These are phyloP conservation scores for Argyrosomus regius DNA, from an alignment of 2,797 vertebrate genomes.

Conservation along the genomic window DNA sequence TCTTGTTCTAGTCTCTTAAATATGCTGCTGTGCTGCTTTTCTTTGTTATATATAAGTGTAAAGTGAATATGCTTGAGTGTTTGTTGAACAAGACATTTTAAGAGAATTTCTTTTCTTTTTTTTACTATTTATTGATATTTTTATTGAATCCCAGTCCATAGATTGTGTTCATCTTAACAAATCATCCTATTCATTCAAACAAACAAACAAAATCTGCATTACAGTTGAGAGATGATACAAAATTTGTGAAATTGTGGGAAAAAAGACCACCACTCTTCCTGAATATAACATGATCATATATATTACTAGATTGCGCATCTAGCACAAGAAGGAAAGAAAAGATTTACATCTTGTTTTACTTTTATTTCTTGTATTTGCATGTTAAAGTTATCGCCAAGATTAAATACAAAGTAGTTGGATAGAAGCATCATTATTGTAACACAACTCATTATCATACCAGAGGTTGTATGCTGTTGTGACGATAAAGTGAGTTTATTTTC, in stretches of 20 bases:
- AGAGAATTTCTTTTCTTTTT: not conserved
- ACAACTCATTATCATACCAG: conserved; percentile 8
- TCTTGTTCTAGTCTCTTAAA: not conserved
- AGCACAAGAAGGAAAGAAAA: no score
- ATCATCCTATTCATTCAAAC: not conserved
- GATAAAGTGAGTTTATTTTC: conserved; percentile 44
- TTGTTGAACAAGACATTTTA: not conserved
- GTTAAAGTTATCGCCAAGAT: conserved; percentile 26
- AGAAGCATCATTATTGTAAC: conserved; percentile 7
- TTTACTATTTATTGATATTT: not conserved
- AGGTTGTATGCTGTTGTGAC: conserved; percentile 39
- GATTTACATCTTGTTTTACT: no score
- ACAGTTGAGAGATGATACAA: not conserved
- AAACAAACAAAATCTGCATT: not conserved
- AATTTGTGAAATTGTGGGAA: not conserved
- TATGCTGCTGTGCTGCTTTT: not conserved
- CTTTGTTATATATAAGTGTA: not conserved
- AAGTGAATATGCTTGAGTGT: not conserved
- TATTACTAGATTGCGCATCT: no score
- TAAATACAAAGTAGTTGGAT: conserved; percentile 24
- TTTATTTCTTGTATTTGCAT: conserved; percentile 8
- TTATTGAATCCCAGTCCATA: no score
- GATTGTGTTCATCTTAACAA: not conserved
- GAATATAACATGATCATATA: no score
- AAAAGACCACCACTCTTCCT: not conserved